Percentiles rank a stretch among this genome's conserved stretches.
phyloP scores from a whole-genome alignment of 2,797 vertebrate species.

The Pseudochirops corinnae region DNA sequence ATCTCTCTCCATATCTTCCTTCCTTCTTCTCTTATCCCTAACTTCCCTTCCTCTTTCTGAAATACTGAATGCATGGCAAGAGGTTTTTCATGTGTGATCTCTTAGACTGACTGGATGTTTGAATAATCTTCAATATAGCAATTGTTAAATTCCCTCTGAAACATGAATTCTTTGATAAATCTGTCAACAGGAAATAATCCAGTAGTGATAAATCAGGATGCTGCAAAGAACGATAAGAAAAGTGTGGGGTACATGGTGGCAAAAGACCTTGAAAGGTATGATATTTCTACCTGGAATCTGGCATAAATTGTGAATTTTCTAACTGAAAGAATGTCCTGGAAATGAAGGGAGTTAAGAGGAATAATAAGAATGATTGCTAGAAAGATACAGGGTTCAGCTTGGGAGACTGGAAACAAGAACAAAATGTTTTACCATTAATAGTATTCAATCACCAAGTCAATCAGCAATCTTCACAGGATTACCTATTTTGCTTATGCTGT shows the following conservation, averaged over 20 bases:
- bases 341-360: constrained; percentile 64
- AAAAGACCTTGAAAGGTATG: constrained; percentile 65
- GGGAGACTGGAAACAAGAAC: constrained; percentile 69
- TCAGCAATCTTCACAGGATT: background rate
- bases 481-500: background rate
- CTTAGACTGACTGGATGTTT: constrained; percentile 75
- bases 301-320: constrained; percentile 75
- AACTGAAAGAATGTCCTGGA: constrained; percentile 64
- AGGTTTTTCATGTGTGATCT: constrained; percentile 65
- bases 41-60: background rate
- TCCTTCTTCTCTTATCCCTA: background rate
- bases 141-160: constrained; percentile 73
- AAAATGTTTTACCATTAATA: constrained; percentile 67
- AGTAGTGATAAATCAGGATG: constrained; percentile 69
- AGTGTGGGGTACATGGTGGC: constrained; percentile 71
- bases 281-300: constrained; percentile 72
- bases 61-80: constrained; percentile 63
- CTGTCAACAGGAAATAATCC: constrained; percentile 73
- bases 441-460: constrained; percentile 8
- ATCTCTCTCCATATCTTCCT: background rate
- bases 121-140: constrained; percentile 58
- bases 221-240: constrained; percentile 65
- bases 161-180: constrained; percentile 75
- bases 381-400: constrained; percentile 71
- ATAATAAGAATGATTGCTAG: constrained; percentile 73